Percentiles rank a stretch among this genome's conserved stretches.
Evolutionary conservation across 30 jellyfish, hydroid and myxozoan species (phyloP).

Genomic region (Turritopsis rubra): DNA sequence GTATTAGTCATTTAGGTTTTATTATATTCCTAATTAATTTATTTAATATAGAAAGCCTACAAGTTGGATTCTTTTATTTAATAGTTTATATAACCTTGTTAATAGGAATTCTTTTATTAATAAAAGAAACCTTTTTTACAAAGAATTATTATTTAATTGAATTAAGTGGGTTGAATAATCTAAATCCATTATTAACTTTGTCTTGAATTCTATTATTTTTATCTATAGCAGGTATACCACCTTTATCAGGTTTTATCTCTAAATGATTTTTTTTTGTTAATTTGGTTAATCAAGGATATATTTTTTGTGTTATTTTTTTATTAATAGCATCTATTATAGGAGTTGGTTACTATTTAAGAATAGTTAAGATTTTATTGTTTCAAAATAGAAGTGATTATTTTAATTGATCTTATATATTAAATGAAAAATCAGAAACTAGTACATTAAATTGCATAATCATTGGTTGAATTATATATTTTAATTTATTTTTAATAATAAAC

Average conservation of each 20-base stretch:
- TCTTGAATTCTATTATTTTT: conserved; percentile 2
- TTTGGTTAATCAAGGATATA: no score
- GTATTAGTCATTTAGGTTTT: conserved; percentile 36
- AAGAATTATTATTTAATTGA: conserved; percentile 4
- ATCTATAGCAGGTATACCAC: no score
- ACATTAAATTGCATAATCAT: no score
- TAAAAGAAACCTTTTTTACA: not conserved
- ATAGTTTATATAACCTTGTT: conserved; percentile 16
- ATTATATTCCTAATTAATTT: conserved; percentile 12
- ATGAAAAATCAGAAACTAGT: not conserved
- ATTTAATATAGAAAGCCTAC: not conserved
- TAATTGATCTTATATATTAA: not conserved
- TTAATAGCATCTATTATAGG: conserved; percentile 27
- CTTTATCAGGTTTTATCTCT: no score
- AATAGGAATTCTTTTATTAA: not conserved
- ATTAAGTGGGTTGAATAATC: not conserved
- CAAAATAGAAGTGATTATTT: no score
- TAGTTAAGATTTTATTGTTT: conserved; percentile 22
- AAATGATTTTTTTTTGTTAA: no score
- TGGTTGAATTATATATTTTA: not conserved
- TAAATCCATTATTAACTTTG: not conserved
- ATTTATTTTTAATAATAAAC: not conserved
- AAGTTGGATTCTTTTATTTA: conserved; percentile 5
- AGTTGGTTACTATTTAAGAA: conserved; percentile 35
- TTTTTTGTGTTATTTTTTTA: conserved; percentile 8